phyloP scores from a whole-genome alignment of 2,888 invertebrate genomes.

The Falcaria lacertinaria region DNA sequence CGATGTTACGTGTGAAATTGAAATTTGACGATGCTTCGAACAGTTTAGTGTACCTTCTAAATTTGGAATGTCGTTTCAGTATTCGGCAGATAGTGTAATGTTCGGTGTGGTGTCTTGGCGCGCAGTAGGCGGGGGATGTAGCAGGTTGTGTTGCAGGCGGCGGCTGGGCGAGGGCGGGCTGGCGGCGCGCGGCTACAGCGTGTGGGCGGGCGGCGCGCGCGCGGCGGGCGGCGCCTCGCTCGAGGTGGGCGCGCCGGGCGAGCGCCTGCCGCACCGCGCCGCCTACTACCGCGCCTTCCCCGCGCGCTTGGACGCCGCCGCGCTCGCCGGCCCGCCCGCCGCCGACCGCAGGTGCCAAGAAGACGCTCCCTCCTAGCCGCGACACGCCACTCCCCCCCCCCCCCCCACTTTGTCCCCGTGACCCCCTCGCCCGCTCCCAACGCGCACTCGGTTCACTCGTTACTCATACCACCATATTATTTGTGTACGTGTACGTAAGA shows the following conservation, averaged over 20 bases:
- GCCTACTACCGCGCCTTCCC: slow-evolving; percentile 91
- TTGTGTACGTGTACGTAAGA: no score
- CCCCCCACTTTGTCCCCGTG: no score
- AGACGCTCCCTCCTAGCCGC: slow-evolving; percentile 4
- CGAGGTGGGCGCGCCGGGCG: slow-evolving; percentile 89
- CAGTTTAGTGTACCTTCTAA: no score
- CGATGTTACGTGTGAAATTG: no score
- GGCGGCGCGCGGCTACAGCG: slow-evolving; percentile 76
- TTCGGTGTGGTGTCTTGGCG: not conserved
- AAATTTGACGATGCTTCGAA: no score
- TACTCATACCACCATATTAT: no score
- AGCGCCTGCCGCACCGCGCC: slow-evolving; percentile 86
- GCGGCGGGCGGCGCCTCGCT: slow-evolving; percentile 86
- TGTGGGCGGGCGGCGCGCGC: slow-evolving; percentile 16
- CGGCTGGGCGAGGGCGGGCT: slow-evolving; percentile 66
- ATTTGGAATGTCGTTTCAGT: no score
- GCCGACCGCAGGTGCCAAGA: slow-evolving; percentile 59
- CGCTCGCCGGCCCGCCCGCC: slow-evolving; percentile 61
- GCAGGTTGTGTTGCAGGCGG: slow-evolving; percentile 66
- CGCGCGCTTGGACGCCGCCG: slow-evolving; percentile 86
- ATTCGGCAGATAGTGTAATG: no score
- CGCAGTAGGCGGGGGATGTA: slow-evolving; percentile 14
- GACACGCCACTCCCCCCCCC: slow-evolving; percentile 6
- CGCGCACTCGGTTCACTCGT: slow-evolving; percentile 1
- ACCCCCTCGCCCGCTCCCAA: slow-evolving; percentile 3